Conservation (phyloP, 1,140 invertebrate species). For the Drosophila willistoni region DNA sequence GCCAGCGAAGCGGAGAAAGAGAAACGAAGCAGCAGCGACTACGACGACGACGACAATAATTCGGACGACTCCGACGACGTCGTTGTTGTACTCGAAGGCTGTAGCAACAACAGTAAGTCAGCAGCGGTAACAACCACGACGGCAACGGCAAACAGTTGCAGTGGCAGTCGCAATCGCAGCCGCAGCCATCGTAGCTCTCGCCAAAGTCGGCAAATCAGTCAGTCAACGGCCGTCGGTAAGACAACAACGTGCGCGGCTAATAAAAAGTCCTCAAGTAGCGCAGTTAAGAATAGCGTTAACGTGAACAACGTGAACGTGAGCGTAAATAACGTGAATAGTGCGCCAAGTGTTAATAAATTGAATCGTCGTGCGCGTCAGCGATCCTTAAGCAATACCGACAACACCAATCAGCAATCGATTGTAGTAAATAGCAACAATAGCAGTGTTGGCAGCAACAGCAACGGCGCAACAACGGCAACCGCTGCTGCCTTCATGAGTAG, state of each 20-base stretch:
- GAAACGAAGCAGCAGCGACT: constrained; percentile 40
- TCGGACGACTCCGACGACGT: constrained; percentile 73
- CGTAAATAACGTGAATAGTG: constrained; percentile 10
- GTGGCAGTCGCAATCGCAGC: constrained; percentile 47
- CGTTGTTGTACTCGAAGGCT: constrained; percentile 73
- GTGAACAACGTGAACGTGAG: constrained; percentile 30
- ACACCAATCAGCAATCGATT: constrained; percentile 30
- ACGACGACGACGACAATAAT: constrained; percentile 45
- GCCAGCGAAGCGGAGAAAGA: constrained; percentile 51
- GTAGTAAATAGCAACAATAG: constrained; percentile 13
- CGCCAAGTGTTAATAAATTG: constrained; percentile 85
- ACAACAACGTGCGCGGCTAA: constrained; percentile 80
- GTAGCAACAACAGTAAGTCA: constrained; percentile 36
- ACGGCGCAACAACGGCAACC: constrained; percentile 73
- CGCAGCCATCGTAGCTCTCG: constrained; percentile 67
- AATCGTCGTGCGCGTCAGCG: constrained; percentile 72
- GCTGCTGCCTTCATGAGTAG: constrained; percentile 88
- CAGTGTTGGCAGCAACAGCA: constrained; percentile 50
- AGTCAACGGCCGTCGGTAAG: constrained; percentile 82
- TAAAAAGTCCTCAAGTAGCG: constrained; percentile 56
- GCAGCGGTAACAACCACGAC: constrained; percentile 30
- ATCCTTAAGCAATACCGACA: constrained; percentile 65
- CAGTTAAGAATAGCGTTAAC: constrained; percentile 35
- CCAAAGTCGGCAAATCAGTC: constrained; percentile 78
- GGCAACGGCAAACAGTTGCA: constrained; percentile 37